Conservation (phyloP, 2,888 invertebrate species). For the Sminthurides aquaticus region DNA sequence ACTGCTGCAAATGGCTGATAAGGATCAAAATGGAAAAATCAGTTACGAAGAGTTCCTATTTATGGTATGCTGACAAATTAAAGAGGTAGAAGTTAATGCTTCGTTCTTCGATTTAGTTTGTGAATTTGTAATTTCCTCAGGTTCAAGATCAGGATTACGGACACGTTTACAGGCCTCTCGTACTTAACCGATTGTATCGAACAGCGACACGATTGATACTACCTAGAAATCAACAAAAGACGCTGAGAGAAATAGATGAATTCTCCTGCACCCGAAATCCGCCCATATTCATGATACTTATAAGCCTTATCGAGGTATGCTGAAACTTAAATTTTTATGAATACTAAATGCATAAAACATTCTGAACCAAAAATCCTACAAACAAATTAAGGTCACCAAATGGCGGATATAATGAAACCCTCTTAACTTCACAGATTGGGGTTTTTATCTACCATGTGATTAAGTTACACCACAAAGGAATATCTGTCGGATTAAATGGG, state of each 20-base stretch:
- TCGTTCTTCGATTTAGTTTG: no score
- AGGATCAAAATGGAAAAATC: constrained; percentile 65
- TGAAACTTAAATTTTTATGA: background rate
- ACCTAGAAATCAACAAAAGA: constrained; percentile 56
- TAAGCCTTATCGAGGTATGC: constrained; percentile 76
- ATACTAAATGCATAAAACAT: background rate
- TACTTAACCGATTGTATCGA: constrained; percentile 44
- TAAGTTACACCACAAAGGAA: constrained; percentile 46
- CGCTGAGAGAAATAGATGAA: constrained; percentile 82
- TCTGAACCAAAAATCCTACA: background rate
- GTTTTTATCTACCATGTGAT: constrained; percentile 53
- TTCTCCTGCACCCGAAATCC: constrained; percentile 84
- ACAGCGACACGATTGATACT: constrained; percentile 48
- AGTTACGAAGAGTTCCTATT: constrained; percentile 77
- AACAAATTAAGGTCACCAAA: no score
- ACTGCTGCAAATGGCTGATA: constrained; percentile 45
- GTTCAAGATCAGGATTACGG: constrained; percentile 39
- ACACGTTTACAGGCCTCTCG: constrained; percentile 42
- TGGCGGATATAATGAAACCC: no score
- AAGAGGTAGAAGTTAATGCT: constrained; percentile 16
- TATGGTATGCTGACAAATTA: constrained; percentile 52
- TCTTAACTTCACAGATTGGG: constrained; percentile 49
- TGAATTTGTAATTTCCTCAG: no score
- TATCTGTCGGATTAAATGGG: constrained; percentile 49
- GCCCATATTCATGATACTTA: constrained; percentile 79